Evolutionary conservation across 2,888 invertebrate species (phyloP), one percentile per base, ranked within the genome.

Genomic region (Acanthococcus lagerstroemiae): DNA sequence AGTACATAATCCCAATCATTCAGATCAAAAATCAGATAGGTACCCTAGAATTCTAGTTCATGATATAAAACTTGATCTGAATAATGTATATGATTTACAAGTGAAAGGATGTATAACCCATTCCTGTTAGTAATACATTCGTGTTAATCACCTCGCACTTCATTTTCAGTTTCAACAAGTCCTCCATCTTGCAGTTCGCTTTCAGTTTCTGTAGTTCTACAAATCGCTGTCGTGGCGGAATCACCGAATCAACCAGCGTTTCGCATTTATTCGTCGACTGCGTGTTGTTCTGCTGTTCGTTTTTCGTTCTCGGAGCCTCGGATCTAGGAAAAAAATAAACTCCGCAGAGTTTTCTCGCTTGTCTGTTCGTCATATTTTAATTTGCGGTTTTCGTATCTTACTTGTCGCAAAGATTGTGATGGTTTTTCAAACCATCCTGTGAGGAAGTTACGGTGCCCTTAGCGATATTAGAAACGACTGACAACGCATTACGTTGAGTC

Each of bases 181-280:
- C 84, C 68, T 88, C 86, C 0, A 88, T 86, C 73, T 88, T 88
- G 74, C 90, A 90, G 69, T 88, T 88, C 12, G 88, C 87, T 74
- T 83, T 88, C 73, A 79, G 81, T 79, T 82, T 83, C 73, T 87
- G 86, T 70, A 87, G 74, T 73, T 87, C 86, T 15, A 83, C 81
- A 55, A 85, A 80, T 70, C 83, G 80, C 74, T 83, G 82, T 58
- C 84, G 81, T 70, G 83, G 82, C 3, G 87, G 86, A 57, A 85
- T 75, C 0, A 85, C 82, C 0, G 87, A 84, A 74, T 87, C 86
- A 7, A 86, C 86, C 48, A 85, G 79, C 72, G 72, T 72, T 54
- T 71, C 78, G 69, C 77, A 73, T 30, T 77, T 75, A 22, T 80
- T 80, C 3, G 79, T 76, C 9, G 82, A 80, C 69, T 80, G 80